These are phyloP conservation scores for Lasioglossum villosulum DNA, from an alignment of 2,888 invertebrate species.

Conservation along the genomic window DNA sequence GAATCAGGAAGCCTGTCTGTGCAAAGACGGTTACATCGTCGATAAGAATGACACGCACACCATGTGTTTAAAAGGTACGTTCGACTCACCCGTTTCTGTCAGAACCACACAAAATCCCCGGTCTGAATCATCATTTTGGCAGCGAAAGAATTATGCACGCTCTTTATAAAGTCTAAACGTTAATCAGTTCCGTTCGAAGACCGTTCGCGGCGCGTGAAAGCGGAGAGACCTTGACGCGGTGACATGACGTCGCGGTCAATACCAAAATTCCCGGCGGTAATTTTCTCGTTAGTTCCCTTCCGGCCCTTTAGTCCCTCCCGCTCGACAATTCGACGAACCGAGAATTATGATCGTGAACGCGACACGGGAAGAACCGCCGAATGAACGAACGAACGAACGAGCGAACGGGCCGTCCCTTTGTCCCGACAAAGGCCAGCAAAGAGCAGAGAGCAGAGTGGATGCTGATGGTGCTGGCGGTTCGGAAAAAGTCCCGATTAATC, in stretches of 20 bases:
- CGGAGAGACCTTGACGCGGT: background rate
- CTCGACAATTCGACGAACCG: background rate
- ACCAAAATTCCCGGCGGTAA: background rate
- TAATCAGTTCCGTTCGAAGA: background rate
- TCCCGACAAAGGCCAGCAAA: background rate
- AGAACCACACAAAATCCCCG: too few relatives aligned
- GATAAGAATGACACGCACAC: conserved; percentile 81
- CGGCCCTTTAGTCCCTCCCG: background rate
- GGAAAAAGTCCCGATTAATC: conserved; percentile 57
- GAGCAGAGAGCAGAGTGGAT: background rate
- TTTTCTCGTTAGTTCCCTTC: conserved; percentile 13
- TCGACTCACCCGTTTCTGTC: background rate
- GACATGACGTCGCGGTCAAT: background rate
- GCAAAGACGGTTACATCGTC: conserved; percentile 82
- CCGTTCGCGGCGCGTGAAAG: background rate
- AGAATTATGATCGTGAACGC: background rate
- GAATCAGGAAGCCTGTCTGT: conserved; percentile 81
- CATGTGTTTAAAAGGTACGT: conserved; percentile 83
- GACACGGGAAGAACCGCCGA: background rate
- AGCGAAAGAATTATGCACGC: too few relatives aligned
- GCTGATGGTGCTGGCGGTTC: conserved; percentile 26
- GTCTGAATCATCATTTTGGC: too few relatives aligned
- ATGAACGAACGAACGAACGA: background rate
- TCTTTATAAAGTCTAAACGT: background rate
- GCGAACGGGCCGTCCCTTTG: background rate